Evolutionary conservation across 2,888 invertebrate genomes (phyloP).

Genomic region (Ctena decussata): DNA sequence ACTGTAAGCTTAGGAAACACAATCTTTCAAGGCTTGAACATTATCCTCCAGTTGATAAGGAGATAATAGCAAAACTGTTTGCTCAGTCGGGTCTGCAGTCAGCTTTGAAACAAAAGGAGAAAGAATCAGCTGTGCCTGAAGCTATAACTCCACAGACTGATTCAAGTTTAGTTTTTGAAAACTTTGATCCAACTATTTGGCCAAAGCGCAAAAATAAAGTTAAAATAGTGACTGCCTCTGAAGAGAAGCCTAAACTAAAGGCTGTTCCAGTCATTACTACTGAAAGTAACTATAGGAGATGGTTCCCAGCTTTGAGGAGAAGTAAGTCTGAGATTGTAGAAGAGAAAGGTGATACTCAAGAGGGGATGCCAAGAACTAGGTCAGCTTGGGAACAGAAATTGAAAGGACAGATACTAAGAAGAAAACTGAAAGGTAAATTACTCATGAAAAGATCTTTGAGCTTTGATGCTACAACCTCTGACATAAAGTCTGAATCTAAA

Average conservation of each 20-base stretch:
- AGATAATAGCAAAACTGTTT: slow-evolving; percentile 52
- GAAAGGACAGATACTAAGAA: slow-evolving; percentile 68
- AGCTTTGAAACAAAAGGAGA: not conserved
- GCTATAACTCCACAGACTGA: not conserved
- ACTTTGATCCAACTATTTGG: slow-evolving; percentile 21
- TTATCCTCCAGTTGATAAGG: slow-evolving; percentile 15
- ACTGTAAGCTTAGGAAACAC: slow-evolving; percentile 88
- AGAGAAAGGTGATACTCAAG: not conserved
- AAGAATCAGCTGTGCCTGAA: not conserved
- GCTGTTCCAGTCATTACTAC: not conserved
- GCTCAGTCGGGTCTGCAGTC: not conserved
- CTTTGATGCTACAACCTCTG: slow-evolving; percentile 68
- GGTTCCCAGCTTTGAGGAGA: slow-evolving; percentile 25
- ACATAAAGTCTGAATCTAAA: not conserved
- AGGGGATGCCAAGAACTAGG: slow-evolving; percentile 12
- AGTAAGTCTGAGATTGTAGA: slow-evolving; percentile 26
- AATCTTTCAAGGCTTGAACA: not conserved
- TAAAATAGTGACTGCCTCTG: not conserved
- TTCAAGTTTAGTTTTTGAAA: slow-evolving; percentile 18
- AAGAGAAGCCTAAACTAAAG: not conserved
- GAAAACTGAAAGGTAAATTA: slow-evolving; percentile 83
- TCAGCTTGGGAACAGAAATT: slow-evolving; percentile 67
- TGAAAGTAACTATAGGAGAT: not conserved
- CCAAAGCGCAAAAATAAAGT: not conserved
- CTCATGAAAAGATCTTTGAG: slow-evolving; percentile 85